Conservation (phyloP, 35 echinoderm and acorn worm species). For the Ophioderma brevispina region DNA sequence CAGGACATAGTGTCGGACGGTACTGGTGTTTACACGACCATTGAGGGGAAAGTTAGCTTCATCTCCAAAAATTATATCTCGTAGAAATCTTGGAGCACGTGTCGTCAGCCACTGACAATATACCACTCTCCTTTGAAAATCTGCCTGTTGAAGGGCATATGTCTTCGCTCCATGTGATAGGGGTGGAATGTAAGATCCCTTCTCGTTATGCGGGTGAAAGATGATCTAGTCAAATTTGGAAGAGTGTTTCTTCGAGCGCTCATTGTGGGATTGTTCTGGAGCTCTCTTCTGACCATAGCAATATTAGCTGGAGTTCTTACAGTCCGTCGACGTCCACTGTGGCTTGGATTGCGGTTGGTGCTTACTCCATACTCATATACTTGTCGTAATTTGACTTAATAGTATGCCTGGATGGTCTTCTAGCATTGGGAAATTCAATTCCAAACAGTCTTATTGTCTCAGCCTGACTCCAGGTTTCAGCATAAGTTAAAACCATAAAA, state of each 20-base stretch:
- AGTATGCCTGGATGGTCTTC: too few species aligned
- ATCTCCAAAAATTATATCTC: neutral
- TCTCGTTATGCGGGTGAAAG: neutral
- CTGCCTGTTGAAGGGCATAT: neutral
- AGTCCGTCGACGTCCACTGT: neutral
- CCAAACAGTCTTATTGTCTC: too few species aligned
- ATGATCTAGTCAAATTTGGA: neutral
- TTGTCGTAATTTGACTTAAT: too few species aligned
- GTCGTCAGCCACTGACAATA: neutral
- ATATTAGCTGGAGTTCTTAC: neutral
- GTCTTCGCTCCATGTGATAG: neutral
- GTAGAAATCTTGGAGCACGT: neutral
- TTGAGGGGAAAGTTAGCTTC: neutral
- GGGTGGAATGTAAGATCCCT: neutral
- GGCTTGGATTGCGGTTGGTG: neutral
- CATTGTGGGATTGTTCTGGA: neutral
- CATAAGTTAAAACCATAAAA: too few species aligned
- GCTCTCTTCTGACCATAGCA: neutral
- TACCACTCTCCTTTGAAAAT: neutral
- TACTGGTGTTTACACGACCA: neutral
- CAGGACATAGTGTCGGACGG: neutral
- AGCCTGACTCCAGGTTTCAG: too few species aligned
- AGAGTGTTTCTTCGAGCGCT: neutral
- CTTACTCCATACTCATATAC: too few species aligned
- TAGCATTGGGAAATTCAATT: too few species aligned